Base-by-base conservation (phyloP, 1,140 invertebrate species). In the Portunus trituberculatus region DNA sequence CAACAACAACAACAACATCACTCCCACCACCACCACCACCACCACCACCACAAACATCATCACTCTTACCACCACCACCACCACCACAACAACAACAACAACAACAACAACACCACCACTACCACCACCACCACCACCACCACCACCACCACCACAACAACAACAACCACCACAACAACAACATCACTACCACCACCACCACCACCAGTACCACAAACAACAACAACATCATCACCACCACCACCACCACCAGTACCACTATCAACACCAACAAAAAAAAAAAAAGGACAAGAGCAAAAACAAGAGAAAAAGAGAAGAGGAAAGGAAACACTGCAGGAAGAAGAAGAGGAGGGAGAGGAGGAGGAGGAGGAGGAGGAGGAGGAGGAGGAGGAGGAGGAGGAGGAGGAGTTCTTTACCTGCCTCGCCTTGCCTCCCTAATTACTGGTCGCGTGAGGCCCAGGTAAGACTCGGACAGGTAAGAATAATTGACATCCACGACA, bases 361-460 rank as follows among this genome's bases (percentile, higher is more conserved):
- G 83, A 25, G 32, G 83, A 86, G 83, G 32, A 86, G 83, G 83
- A 86, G 83, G 83, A 86, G 83, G 28, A 39, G 32, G 32, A 39
- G 83, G 32, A 86, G 32, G 83, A 39, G 32, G 32, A 39, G 83
- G 32, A 86, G 83, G 83, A 86, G 28, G 83, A 39, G 32, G 83
- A 86, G 83, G 32, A 39, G 31, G 10, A 32, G 86, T 29, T 59
- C 10, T 59, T 59, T 59, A 12, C 52, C 52, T 59, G 12, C 12
- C 52, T 59, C 52, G 12, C 52, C 52, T 59, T 39, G 16, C 52
- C 52, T 59, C 52, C 10, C 52, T 59, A 20, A 59, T 59, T 10
- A 20, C 3, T 12, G 52, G 12, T 59, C 16, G 52, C 52, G 52
- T 59, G 52, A 0, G 52, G 52, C 52, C 52, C 52, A 76, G 20